Evolutionary conservation across 2,888 invertebrate species (phyloP).

Genomic region (Neocrepidodera transversa): DNA sequence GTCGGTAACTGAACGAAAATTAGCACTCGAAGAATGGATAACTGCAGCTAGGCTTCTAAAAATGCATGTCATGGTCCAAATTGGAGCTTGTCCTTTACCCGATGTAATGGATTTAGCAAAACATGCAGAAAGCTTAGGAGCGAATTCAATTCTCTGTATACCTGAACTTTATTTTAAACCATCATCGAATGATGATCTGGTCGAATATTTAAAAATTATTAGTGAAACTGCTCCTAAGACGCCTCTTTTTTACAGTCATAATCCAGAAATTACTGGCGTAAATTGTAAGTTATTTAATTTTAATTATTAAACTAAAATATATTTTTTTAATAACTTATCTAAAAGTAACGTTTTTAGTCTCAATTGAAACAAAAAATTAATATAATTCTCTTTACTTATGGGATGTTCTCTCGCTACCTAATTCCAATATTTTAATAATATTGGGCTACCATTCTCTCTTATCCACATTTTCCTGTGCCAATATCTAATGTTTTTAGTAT

Average conservation of each 20-base stretch:
- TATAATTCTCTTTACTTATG: too few species aligned
- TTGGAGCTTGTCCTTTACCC: slow-evolving; percentile 73
- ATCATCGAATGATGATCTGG: slow-evolving; percentile 65
- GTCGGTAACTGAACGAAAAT: slow-evolving; percentile 72
- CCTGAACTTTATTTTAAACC: slow-evolving; percentile 83
- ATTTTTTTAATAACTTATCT: slow-evolving; percentile 61
- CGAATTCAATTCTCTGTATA: slow-evolving; percentile 73
- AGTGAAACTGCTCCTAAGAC: slow-evolving; percentile 59
- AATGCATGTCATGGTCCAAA: slow-evolving; percentile 73
- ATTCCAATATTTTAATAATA: too few species aligned
- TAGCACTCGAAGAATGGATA: slow-evolving; percentile 70
- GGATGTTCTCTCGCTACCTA: too few species aligned
- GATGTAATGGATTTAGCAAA: slow-evolving; percentile 74
- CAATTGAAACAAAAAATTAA: too few species aligned
- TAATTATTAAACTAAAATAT: slow-evolving; percentile 52
- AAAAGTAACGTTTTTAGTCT: too few species aligned
- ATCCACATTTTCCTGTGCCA: too few species aligned
- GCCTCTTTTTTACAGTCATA: slow-evolving; percentile 85
- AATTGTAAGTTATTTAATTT: slow-evolving; percentile 68
- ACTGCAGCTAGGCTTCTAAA: slow-evolving; percentile 63
- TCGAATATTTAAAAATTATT: slow-evolving; percentile 71
- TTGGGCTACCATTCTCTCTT: too few species aligned
- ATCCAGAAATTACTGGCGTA: slow-evolving; percentile 75
- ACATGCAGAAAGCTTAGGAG: slow-evolving; percentile 71
- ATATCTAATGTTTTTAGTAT: too few species aligned